Evolutionary conservation across 2,888 invertebrate species (phyloP).

Genomic region (Drosophila heteroneura): DNA sequence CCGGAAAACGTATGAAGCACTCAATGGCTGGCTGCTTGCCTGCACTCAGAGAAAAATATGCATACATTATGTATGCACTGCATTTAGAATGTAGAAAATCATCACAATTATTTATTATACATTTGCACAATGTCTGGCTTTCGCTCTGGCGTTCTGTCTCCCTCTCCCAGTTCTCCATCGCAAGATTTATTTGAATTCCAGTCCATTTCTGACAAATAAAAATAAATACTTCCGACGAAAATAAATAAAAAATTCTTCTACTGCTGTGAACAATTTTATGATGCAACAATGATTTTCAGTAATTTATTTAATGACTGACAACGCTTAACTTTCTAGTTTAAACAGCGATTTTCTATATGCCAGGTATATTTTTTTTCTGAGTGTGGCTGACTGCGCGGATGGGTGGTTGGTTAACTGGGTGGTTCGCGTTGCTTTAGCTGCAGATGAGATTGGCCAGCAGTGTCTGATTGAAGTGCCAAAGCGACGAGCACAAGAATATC

Average conservation of each 20-base stretch:
- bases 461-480: conserved; percentile 57
- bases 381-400: neutral
- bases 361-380: neutral
- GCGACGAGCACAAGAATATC: conserved; percentile 32
- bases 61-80: neutral
- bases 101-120: conserved; percentile 3
- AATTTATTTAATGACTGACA: too few relatives aligned
- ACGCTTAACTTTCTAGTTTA: neutral
- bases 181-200: neutral
- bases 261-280: too few relatives aligned
- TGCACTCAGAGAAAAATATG: conserved; percentile 4
- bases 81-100: neutral
- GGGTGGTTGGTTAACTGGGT: conserved; percentile 1
- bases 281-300: too few relatives aligned
- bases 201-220: neutral
- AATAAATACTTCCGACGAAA: too few relatives aligned
- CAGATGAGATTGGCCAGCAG: conserved; percentile 40
- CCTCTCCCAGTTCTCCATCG: neutral
- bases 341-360: neutral
- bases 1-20: conserved; percentile 26
- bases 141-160: neutral
- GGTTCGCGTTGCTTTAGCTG: conserved; percentile 17
- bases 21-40: conserved; percentile 16
- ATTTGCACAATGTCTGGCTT: neutral
- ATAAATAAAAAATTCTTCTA: neutral